Base-by-base conservation (phyloP, 2,888 invertebrate genomes). In the Eupithecia tripunctaria region DNA sequence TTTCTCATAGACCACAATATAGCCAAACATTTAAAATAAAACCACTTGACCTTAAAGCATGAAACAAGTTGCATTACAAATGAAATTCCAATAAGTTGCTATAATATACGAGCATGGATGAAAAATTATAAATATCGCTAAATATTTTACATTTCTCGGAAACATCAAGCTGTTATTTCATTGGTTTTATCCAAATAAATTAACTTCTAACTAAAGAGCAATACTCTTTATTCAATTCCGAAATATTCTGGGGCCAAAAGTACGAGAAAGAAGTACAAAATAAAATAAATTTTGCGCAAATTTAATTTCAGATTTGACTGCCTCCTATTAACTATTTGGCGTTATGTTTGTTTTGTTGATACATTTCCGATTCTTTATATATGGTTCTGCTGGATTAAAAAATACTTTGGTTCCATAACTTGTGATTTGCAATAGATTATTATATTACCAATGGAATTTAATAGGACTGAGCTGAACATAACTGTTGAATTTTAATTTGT, bases 261-360 rank as follows among this genome's bases (percentile, higher is more conserved):
- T 88, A 90, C 91, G 91, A 90, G 89, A 88, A 88, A 86, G 85
- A 88, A 93, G 93, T 93, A 93, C 93, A 93, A 93, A 91, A 89
- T 88, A 86, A 71, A 86, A 85, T 83, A 88, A 59, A 63, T 85
- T 79, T 86, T 88, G 89, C 88, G 88, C 89, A 85, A 66, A 88
- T 91, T 92, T 88, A 89, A 88, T 91, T 91, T 90, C 89, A 87
- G 86, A 81, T 83, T 85, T 85, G 18, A 84, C 81, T 25, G 25
- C 85, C 84, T 84, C 84, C 81, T 67, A 70, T 27, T 68, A 73
- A 4, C 21, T 25, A 14, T 75, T 75, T 67, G 68, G 70, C 38
- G 62, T 65, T 68, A 43, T 64, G 59, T 71, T 77, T 70, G 70
- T 76, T 77, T 72, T 67, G 29, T 71, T 38, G 38, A 56, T 25